Conservation (phyloP, 2,888 invertebrate species). For the Ptilodon capucinus region DNA sequence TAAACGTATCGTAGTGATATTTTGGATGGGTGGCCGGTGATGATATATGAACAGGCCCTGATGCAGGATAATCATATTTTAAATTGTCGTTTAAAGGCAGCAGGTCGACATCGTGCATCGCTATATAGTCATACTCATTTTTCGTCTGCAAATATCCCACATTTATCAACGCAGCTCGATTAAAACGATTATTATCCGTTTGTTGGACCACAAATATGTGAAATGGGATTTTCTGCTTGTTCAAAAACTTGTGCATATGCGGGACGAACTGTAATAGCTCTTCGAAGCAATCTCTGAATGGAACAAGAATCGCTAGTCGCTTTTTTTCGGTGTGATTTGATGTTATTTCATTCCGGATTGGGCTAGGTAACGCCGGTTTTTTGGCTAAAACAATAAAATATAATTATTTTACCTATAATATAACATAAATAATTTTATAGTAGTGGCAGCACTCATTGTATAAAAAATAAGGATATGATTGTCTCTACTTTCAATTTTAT, state of each 20-base stretch:
- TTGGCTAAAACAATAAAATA: conserved; percentile 39
- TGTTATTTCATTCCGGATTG: conserved; percentile 39
- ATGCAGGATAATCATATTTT: conserved; percentile 86
- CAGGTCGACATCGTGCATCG: conserved; percentile 99
- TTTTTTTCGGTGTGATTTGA: conserved; percentile 44
- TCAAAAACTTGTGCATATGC: conserved; percentile 92
- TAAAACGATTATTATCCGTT: conserved; percentile 94
- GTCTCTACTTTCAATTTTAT: no score
- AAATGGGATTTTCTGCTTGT: conserved; percentile 89
- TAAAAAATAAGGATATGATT: no score
- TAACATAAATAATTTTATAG: no score
- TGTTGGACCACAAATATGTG: conserved; percentile 97
- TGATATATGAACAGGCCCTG: conserved; percentile 93
- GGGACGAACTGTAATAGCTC: conserved; percentile 97
- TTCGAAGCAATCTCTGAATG: conserved; percentile 97
- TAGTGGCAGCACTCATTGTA: no score
- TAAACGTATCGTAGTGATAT: conserved; percentile 97
- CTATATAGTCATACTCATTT: conserved; percentile 94
- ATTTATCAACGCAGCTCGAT: conserved; percentile 98
- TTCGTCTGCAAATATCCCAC: conserved; percentile 92
- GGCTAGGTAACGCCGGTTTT: conserved; percentile 52
- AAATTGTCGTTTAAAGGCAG: conserved; percentile 94
- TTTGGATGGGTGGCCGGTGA: conserved; percentile 96
- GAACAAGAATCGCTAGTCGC: conserved; percentile 93
- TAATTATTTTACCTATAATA: no score